Conservation (phyloP, 2,797 vertebrate species). For the Diglossa cyanea region DNA sequence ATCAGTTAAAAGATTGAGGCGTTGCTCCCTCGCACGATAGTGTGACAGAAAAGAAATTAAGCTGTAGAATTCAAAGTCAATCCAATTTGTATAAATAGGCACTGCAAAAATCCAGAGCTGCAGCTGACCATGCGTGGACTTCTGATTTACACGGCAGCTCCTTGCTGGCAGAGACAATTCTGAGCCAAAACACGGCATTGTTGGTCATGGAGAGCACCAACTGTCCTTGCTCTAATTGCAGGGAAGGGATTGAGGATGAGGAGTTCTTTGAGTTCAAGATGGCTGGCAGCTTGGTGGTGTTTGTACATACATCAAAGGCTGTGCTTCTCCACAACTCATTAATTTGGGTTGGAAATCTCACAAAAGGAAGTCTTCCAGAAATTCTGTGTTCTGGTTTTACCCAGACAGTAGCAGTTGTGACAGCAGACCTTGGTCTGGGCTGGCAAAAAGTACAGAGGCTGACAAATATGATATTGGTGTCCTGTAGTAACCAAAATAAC, state of each 20-base stretch:
- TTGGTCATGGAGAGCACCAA: conserved; percentile 6
- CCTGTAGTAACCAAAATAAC: background rate
- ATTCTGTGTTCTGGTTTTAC: conserved; percentile 1
- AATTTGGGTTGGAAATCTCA: conserved; percentile 48
- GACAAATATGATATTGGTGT: background rate
- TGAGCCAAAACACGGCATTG: background rate
- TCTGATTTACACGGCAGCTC: background rate
- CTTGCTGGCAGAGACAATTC: background rate
- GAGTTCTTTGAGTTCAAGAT: conserved; percentile 44
- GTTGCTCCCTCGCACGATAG: background rate
- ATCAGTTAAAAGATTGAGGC: background rate
- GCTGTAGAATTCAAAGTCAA: background rate
- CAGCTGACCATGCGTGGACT: background rate
- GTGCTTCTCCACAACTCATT: conserved; percentile 22
- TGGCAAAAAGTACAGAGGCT: background rate
- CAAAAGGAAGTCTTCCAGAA: conserved; percentile 39
- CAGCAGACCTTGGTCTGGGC: background rate
- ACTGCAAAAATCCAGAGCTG: background rate
- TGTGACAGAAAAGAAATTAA: background rate
- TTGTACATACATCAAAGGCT: conserved; percentile 40
- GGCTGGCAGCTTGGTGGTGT: background rate
- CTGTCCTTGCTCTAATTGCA: conserved; percentile 44
- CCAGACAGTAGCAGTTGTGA: background rate
- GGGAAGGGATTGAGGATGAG: conserved; percentile 25
- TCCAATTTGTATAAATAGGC: background rate